phyloP scores from a whole-genome alignment of 2,797 vertebrate species.

The Nothura maculosa region DNA sequence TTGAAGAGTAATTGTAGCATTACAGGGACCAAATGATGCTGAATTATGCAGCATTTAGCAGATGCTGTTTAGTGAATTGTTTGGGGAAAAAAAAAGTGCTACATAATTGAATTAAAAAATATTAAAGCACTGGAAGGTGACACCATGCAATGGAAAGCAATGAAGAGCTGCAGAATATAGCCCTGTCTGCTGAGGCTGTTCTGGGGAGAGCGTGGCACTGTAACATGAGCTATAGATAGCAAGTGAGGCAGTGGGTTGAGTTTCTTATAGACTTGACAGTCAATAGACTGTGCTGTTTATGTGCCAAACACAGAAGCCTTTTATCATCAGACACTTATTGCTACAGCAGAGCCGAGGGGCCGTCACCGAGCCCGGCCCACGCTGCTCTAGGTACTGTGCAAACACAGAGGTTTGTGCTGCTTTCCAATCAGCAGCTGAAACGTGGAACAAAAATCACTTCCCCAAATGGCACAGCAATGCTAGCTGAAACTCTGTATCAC shows the following conservation, averaged over 20 bases:
- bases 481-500: not conserved
- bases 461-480: not conserved
- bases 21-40: slow-evolving; percentile 70
- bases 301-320: not conserved
- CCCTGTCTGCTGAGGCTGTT: not conserved
- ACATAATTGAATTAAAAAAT: not conserved
- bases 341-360: not conserved
- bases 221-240: not conserved
- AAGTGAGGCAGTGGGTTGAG: not conserved
- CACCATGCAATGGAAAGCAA: not conserved
- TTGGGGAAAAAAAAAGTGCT: not conserved
- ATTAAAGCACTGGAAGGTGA: slow-evolving; percentile 7
- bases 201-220: not conserved
- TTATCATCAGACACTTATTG: not conserved
- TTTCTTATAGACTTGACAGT: not conserved
- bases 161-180: not conserved
- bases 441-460: not conserved
- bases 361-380: not conserved
- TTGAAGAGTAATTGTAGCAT: slow-evolving; percentile 75
- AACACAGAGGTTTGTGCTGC: not conserved
- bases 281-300: not conserved
- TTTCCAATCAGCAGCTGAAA: not conserved
- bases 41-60: slow-evolving; percentile 31
- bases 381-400: not conserved
- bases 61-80: not conserved